Conservation (phyloP, 2,797 vertebrate genomes). For the Chaunax sp. region DNA sequence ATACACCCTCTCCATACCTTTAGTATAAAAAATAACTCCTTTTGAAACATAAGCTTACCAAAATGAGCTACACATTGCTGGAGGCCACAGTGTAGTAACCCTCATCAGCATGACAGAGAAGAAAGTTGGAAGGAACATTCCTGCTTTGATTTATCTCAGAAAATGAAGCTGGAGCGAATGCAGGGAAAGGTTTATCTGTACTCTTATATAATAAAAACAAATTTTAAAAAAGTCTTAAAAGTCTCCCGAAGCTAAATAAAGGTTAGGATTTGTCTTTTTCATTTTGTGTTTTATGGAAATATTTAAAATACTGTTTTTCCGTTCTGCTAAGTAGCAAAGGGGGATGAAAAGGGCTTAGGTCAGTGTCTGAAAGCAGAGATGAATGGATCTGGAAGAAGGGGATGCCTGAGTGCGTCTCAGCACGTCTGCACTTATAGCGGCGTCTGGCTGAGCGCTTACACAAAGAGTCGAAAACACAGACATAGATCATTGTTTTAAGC, state of each 20-base stretch:
- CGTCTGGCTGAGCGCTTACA: slow-evolving; percentile 23
- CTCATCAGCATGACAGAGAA: slow-evolving; percentile 47
- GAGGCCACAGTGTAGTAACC: slow-evolving; percentile 37
- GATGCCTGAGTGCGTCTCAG: slow-evolving; percentile 23
- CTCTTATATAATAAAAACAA: slow-evolving; percentile 52
- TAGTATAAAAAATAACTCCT: background rate
- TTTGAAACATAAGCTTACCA: slow-evolving; percentile 15
- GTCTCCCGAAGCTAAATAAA: slow-evolving; percentile 24
- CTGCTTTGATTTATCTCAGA: slow-evolving; percentile 63
- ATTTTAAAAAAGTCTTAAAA: slow-evolving; percentile 19
- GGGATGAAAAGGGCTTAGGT: slow-evolving; percentile 42
- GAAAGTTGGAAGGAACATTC: slow-evolving; percentile 60
- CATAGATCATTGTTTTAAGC: slow-evolving; percentile 3
- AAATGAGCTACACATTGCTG: slow-evolving; percentile 26
- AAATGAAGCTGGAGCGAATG: slow-evolving; percentile 31
- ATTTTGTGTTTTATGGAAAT: slow-evolving; percentile 44
- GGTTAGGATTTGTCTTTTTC: slow-evolving; percentile 36
- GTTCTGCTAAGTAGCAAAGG: slow-evolving; percentile 17
- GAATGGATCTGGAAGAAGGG: slow-evolving; percentile 41
- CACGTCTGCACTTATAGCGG: slow-evolving; percentile 18
- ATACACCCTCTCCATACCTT: background rate
- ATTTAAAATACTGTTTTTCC: slow-evolving; percentile 18
- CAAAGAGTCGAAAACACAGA: slow-evolving; percentile 17
- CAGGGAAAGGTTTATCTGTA: slow-evolving; percentile 39
- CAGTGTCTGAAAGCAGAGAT: slow-evolving; percentile 32